Evolutionary conservation across 2,113 vertebrate species (phyloP).

Genomic region (Benitochromis conjunctus): DNA sequence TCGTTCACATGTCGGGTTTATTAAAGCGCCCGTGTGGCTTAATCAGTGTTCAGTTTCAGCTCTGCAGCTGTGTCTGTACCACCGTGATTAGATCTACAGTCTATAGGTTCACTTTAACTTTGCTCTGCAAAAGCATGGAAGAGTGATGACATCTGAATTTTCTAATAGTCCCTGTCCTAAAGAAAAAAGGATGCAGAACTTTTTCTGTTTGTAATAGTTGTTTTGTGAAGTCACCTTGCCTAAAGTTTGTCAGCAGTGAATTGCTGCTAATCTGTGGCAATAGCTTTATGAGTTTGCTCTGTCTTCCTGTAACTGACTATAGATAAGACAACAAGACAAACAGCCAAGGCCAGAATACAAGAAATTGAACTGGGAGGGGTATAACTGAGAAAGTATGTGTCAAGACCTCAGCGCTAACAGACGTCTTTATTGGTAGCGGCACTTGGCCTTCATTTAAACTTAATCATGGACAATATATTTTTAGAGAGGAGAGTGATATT

Average conservation of each 20-base stretch:
- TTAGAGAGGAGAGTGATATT: background rate
- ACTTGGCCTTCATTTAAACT: background rate
- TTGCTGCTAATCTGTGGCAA: background rate
- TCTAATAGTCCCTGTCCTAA: background rate
- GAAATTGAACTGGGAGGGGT: background rate
- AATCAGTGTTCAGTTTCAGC: conserved; percentile 28
- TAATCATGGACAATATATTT: background rate
- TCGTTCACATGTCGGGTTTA: conserved; percentile 36
- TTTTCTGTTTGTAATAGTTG: background rate
- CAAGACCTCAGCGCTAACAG: background rate
- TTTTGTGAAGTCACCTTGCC: background rate
- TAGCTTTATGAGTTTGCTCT: background rate
- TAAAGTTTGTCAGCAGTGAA: background rate
- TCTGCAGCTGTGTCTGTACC: background rate
- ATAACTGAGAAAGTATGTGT: background rate
- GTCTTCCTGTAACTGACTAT: background rate
- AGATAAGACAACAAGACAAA: background rate
- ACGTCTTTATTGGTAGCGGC: background rate
- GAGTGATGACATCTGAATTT: background rate
- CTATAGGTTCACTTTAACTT: background rate
- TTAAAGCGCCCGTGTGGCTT: conserved; percentile 8
- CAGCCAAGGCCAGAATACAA: background rate
- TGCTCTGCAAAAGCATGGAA: background rate
- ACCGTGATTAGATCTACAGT: background rate
- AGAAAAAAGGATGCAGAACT: background rate